Conservation (phyloP, 37 sponge, comb jelly and placozoan species). For the Halisarca cf. caerulea region DNA sequence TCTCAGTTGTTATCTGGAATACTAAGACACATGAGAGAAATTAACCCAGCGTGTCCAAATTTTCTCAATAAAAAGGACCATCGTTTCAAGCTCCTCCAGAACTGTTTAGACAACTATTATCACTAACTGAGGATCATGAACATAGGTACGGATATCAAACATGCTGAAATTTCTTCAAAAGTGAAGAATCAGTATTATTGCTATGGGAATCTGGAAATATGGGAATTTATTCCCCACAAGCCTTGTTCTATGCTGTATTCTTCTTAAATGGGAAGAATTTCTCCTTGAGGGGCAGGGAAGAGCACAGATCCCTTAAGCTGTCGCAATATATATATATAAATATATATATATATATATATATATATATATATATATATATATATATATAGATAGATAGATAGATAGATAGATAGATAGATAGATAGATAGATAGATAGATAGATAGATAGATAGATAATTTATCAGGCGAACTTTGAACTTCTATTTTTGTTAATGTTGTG, state of each 20-base stretch:
- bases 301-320: neutral
- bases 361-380: no score
- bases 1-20: neutral
- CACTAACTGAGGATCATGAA: neutral
- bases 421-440: no score
- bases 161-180: neutral
- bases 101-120: neutral
- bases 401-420: no score
- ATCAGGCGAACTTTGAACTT: no score
- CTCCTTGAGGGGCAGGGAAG: constrained; percentile 7
- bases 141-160: neutral
- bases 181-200: constrained; percentile 2
- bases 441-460: no score
- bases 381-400: no score
- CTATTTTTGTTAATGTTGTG: no score
- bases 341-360: no score
- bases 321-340: no score
- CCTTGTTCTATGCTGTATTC: constrained; percentile 1
- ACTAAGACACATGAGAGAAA: neutral
- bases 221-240: neutral
- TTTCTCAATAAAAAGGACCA: neutral
- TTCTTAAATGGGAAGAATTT: constrained; percentile 20
- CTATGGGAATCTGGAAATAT: constrained; percentile 14
- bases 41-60: neutral
- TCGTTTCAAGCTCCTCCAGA: neutral